Evolutionary conservation across 2,797 vertebrate species (phyloP), one percentile per base, ranked within the genome.

Genomic region (Melanotaenia maccullochi): DNA sequence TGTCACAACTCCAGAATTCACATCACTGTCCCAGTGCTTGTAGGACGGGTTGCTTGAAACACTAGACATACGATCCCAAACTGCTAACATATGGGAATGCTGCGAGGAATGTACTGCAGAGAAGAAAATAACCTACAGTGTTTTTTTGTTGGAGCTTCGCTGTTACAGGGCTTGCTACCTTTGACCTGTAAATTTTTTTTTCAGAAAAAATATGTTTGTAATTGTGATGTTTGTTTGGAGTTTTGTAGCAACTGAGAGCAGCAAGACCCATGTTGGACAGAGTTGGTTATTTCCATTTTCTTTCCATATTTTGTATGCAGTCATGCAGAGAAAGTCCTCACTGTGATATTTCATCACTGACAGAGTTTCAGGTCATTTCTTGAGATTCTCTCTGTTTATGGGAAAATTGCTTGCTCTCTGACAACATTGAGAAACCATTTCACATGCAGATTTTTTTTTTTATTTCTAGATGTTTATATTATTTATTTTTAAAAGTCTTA

Each of bases 401-500:
- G 73, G 65, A 68, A 24, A 69, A 70, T 24, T 40, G 49, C 56
- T 57, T 68, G 71, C 54, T 66, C 66, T 71, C 51, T 65, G 59
- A 73, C 75, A 71, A 71, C 65, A 75, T 52, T 40, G 51, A 11
- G 52, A 60, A 68, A 47, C 75, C 58, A 69, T 65, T 72, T 79
- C 52, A 68, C 74, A 60, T 68, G 85, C 71, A 77, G 38, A 83
- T 65, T 57, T 74, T 32, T 24, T 42, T 51, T 72, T 73, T 67
- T 66, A 32, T 75, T 74, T 76, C 52, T 40, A 86, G 81, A 82
- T 79, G 70, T 88, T 83, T 87, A 83, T 77, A 88, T 86, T 91
- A 92, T 93, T 93, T 93, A 91, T 93, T 93, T 85, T 49, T 25
- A 47, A 65, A 56, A 66, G 71, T 84, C 74, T 89, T 76, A 69